Evolutionary conservation across 2,888 invertebrate species (phyloP), one percentile per base, ranked within the genome.

Genomic region (Linyphia triangularis): DNA sequence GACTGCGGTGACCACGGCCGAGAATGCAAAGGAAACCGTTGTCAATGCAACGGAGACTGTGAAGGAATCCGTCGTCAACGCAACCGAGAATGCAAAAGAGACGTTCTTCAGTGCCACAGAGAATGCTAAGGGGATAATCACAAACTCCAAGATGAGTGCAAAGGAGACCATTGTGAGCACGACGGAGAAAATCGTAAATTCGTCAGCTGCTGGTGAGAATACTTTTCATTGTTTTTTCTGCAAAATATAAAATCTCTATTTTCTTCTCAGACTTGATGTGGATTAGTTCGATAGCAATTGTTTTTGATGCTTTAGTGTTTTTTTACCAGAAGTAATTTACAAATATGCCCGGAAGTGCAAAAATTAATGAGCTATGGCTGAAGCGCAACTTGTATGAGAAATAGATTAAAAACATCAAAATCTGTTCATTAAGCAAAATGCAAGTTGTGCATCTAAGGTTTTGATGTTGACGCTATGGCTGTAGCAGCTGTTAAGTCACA

Each of bases 151-250:
- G 40, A 75, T 67, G 24, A 81, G 79, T 67, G 81, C 86, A 43
- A 81, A 73, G 61, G 86, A 88, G 40, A 88, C 86, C 3, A 63
- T 88, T 16, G 61, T 81, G 22, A 88, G 75, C 59, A 88, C 88
- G 40, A 83, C 75, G 28, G 82, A 82, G 30, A 88, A 77, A 24
- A 67, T 83, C 59, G 61, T 63, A 10, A 83, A 77, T 63, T 61
- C 70, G 10, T 83, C 88, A 6, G 4, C 82, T 37, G 59, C 67
- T 43, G 82, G 82, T 83, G 70, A 28, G 73, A 57, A 13, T 9
- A 67, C 7, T 9, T 59, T 19, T 1, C 19, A 4, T 1, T 16
- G 4, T 10, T n/a, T n/a, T n/a, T n/a, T n/a, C n/a, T n/a, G n/a
- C n/a, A n/a, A n/a, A n/a, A n/a, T n/a, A 43, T 0, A 43, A 59